These are phyloP conservation scores for Cephalopachus bancanus DNA, from an alignment of 2,797 vertebrate species.

Conservation along the genomic window DNA sequence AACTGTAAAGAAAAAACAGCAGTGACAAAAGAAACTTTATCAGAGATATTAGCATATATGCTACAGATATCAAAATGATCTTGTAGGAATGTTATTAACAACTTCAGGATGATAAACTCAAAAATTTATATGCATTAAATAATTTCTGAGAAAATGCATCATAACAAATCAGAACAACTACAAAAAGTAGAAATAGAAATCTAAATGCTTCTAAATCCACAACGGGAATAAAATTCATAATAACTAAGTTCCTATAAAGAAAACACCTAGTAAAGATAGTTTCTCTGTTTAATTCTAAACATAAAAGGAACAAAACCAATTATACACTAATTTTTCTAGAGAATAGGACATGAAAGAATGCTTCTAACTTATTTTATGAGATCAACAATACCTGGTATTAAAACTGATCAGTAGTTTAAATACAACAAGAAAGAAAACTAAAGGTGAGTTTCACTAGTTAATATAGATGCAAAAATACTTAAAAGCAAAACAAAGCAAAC, in stretches of 20 bases:
- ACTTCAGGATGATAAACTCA: background rate
- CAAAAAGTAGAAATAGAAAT: background rate
- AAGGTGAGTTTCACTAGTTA: background rate
- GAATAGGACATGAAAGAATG: background rate
- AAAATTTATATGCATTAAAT: background rate
- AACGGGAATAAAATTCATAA: background rate
- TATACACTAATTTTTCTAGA: background rate
- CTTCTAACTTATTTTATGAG: background rate
- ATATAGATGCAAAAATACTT: background rate
- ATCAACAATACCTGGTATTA: background rate
- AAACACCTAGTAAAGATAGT: background rate
- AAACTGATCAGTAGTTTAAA: background rate
- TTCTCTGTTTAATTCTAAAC: background rate
- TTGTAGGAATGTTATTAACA: background rate
- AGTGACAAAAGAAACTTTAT: background rate
- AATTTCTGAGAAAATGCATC: background rate
- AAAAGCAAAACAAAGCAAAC: no score
- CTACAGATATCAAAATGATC: background rate
- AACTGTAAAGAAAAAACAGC: background rate
- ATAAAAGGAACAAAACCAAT: background rate
- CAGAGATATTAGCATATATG: background rate
- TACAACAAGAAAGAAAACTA: background rate
- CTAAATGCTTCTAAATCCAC: background rate
- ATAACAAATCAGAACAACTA: background rate
- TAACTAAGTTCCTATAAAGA: background rate